phyloP scores from a whole-genome alignment of 1,140 invertebrate genomes.

The Oscheius sp. region DNA sequence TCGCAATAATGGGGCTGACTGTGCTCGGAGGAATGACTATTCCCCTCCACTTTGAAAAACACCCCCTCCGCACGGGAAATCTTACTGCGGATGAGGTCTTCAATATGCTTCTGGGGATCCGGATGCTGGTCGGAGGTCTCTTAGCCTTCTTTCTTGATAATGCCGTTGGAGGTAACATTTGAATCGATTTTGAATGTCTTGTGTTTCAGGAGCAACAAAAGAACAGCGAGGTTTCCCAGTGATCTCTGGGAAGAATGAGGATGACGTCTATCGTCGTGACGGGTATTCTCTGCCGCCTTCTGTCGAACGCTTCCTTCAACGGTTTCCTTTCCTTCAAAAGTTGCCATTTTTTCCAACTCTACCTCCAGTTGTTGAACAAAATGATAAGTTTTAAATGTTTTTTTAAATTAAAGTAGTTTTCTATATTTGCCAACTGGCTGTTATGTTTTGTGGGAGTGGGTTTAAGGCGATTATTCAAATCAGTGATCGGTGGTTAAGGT shows the following conservation, averaged over 20 bases:
- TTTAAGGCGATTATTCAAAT: no score
- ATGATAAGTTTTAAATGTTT: no score
- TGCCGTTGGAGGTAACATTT: conserved; percentile 1
- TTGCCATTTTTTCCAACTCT: not conserved
- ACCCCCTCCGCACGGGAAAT: conserved; percentile 16
- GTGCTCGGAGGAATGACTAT: conserved; percentile 12
- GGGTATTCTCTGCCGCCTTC: not conserved
- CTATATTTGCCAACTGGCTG: no score
- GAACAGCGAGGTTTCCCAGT: conserved; percentile 33
- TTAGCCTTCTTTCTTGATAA: conserved; percentile 25
- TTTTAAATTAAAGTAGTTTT: no score
- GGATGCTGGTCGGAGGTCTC: conserved; percentile 29
- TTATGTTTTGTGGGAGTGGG: no score
- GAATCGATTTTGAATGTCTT: not conserved
- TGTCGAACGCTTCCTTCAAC: not conserved
- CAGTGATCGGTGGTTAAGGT: no score
- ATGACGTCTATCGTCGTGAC: not conserved
- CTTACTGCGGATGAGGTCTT: conserved; percentile 20
- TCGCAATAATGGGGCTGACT: conserved; percentile 24
- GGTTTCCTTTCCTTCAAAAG: not conserved
- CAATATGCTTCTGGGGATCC: conserved; percentile 14
- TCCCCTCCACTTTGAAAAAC: conserved; percentile 19
- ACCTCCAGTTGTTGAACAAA: no score
- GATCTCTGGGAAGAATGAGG: conserved; percentile 3
- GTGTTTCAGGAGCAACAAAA: conserved; percentile 17